Base-by-base conservation (phyloP, 2,888 invertebrate species). In the Mimumesa dahlbomi region DNA sequence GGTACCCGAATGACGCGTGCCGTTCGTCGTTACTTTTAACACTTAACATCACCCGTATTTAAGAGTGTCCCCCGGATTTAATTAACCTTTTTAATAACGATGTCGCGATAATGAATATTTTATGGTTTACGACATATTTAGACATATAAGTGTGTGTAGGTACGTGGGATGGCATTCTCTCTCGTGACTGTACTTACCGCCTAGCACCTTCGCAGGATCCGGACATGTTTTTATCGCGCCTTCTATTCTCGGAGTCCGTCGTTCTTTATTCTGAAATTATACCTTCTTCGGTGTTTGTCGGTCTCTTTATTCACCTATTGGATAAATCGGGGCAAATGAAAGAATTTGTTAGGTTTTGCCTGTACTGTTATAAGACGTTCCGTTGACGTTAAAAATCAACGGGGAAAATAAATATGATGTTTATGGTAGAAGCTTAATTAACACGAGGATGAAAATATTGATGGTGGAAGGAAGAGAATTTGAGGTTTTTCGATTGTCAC, bases 161-260 rank as follows among this genome's bases (percentile, higher is more conserved):
- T 9, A 9, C 29, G 2, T 29, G 6, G 29, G 29, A 2, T n/a
- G 36, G 13, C n/a, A 13, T 40, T 40, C 38, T 40, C 38, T 25
- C 31, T 40, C n/a, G 7, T 6, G 36, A 46, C 31, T 63, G 36
- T 42, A 38, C 48, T 34, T 16, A 14, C 22, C 21, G 22, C 14
- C 52, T 53, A 13, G 46, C 53, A 46, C 53, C 36, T 46, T 40
- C 21, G 36, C 11, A 45, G 11, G 34, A 46, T 16, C 38, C 46
- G n/a, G 13, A 46, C 62, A 29, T 40, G 62, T 62, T 61, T 61
- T 38, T 48, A 22, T 49, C 11, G 11, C 14, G 1, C 13, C 42
- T 34, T 22, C 25, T 38, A 18, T 45, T 21, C 46, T 7, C 5
- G 22, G 1, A 5, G 21, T n/a, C 13, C 9, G 6, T 50, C 29